Evolutionary conservation across 2,113 vertebrate genomes (phyloP).

Genomic region (Catharus bicknelli): DNA sequence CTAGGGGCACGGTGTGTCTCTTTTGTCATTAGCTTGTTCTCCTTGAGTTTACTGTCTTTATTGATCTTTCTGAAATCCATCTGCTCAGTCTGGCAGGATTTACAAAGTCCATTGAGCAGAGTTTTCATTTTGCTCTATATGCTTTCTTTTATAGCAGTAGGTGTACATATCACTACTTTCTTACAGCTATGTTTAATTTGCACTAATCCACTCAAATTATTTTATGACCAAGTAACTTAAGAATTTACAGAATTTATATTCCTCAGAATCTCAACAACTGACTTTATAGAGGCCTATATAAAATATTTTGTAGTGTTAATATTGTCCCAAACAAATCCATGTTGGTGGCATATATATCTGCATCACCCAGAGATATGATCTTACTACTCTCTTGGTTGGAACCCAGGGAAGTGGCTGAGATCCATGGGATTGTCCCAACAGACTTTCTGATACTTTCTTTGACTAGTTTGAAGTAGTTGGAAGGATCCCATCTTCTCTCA

Average conservation of each 20-base stretch:
- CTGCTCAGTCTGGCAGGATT: not conserved
- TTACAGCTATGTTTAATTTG: not conserved
- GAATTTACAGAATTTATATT: not conserved
- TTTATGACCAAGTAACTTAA: not conserved
- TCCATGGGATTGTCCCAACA: not conserved
- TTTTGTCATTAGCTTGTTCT: not conserved
- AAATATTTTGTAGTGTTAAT: not conserved
- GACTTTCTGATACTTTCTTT: not conserved
- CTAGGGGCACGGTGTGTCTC: not conserved
- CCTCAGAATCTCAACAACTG: not conserved
- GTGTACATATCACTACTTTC: not conserved
- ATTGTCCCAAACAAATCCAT: not conserved
- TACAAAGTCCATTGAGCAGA: not conserved
- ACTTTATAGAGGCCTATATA: not conserved
- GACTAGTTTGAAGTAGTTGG: not conserved
- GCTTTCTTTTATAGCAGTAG: not conserved
- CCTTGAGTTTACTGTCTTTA: not conserved
- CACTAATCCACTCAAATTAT: not conserved
- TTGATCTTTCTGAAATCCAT: not conserved
- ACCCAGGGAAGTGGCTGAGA: not conserved
- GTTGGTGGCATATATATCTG: not conserved
- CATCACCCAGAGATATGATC: not conserved
- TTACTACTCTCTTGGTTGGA: not conserved
- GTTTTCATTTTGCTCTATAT: not conserved
- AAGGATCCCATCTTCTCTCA: rapidly evolving